These are phyloP conservation scores for Paraplagusia blochii DNA, from an alignment of 2,113 vertebrate species.

Conservation along the genomic window DNA sequence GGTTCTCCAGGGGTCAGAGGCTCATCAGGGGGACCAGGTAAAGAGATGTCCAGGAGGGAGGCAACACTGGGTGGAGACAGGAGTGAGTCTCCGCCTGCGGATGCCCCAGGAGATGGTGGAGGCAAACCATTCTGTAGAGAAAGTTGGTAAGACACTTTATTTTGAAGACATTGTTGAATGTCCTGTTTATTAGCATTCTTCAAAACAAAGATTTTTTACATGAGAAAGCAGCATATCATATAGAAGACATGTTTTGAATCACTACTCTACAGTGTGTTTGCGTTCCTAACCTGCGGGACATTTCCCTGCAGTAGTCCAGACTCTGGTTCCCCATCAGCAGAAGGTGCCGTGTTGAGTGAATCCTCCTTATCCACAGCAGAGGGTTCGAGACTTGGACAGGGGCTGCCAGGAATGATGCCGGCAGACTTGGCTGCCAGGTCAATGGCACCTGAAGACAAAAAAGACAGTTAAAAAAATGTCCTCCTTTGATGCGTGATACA, in stretches of 20 bases:
- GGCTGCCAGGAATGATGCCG: conserved; percentile 91
- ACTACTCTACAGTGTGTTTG: background rate
- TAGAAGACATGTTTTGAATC: background rate
- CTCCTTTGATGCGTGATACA: background rate
- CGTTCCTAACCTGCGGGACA: conserved; percentile 69
- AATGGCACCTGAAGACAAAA: conserved; percentile 82
- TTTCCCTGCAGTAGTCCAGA: conserved; percentile 60
- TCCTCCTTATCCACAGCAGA: conserved; percentile 39
- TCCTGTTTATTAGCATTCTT: background rate
- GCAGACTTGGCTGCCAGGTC: conserved; percentile 93
- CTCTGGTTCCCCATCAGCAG: conserved; percentile 41
- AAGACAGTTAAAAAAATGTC: conserved; percentile 6
- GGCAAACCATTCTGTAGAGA: conserved; percentile 80
- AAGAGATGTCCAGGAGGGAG: conserved; percentile 93
- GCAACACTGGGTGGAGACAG: conserved; percentile 94
- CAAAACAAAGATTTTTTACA: too few relatives aligned
- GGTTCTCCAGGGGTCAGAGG: conserved; percentile 88
- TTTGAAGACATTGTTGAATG: background rate
- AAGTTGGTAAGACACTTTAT: background rate
- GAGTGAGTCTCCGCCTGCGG: conserved; percentile 77
- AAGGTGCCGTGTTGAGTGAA: conserved; percentile 25
- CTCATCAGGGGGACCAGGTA: conserved; percentile 94
- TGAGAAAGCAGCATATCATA: too few relatives aligned
- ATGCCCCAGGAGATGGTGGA: conserved; percentile 73
- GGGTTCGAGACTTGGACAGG: conserved; percentile 75